Conservation (phyloP, 2,888 invertebrate genomes). For the Thera britannica region DNA sequence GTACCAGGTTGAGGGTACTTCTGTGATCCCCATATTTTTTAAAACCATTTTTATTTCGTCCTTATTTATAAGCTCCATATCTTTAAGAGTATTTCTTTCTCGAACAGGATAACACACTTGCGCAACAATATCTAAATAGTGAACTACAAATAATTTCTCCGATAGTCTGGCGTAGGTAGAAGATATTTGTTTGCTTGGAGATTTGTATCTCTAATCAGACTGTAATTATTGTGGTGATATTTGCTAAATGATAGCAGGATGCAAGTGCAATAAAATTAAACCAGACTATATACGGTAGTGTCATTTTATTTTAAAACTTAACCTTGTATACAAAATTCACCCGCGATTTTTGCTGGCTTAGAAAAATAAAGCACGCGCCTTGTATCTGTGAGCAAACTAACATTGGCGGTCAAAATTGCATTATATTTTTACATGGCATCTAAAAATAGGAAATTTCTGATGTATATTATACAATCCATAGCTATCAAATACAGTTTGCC, state of each 20-base stretch:
- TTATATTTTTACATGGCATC: not conserved
- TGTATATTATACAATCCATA: not conserved
- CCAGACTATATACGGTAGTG: not conserved
- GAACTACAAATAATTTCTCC: not conserved
- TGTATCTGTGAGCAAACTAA: not conserved
- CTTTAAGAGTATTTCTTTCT: not conserved
- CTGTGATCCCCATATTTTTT: constrained; percentile 48
- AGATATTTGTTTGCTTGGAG: constrained; percentile 1
- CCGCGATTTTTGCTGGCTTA: not conserved
- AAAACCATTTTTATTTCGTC: constrained; percentile 58
- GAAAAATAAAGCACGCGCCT: not conserved
- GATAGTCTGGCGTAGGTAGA: not conserved
- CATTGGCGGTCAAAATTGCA: not conserved
- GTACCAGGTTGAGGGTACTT: constrained; percentile 53
- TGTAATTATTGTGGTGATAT: not conserved
- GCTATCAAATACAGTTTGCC: not conserved
- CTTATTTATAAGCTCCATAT: constrained; percentile 59
- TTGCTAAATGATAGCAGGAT: not conserved
- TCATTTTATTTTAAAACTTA: constrained; percentile 20
- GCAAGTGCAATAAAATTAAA: not conserved
- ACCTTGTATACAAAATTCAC: constrained; percentile 3
- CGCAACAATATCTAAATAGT: not conserved
- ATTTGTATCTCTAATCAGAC: not conserved
- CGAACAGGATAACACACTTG: not conserved
- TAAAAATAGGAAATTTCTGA: not conserved